phyloP scores from a whole-genome alignment of 2,888 invertebrate species.

The Flabesymbios commensalis region DNA sequence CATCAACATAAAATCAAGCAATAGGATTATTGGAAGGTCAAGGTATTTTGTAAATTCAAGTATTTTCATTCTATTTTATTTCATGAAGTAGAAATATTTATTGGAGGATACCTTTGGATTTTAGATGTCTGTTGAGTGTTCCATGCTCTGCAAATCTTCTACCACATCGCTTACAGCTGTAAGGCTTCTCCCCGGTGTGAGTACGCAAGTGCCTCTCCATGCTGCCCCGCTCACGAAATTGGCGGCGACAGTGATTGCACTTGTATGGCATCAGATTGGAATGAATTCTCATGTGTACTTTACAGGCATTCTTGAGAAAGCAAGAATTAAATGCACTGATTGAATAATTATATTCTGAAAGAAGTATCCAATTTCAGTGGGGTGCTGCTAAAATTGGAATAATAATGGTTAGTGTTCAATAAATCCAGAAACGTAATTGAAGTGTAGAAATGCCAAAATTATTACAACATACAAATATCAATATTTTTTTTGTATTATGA shows the following conservation, averaged over 20 bases:
- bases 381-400: no score
- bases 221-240: slow-evolving; percentile 56
- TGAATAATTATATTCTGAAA: not conserved
- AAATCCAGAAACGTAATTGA: no score
- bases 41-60: no score
- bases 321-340: not conserved
- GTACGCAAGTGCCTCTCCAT: slow-evolving; percentile 52
- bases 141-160: slow-evolving; percentile 56
- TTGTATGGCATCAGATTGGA: slow-evolving; percentile 48
- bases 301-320: slow-evolving; percentile 25
- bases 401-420: no score
- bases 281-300: slow-evolving; percentile 57
- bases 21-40: no score
- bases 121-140: slow-evolving; percentile 55
- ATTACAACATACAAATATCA: no score
- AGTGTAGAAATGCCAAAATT: no score
- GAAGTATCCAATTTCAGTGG: not conserved
- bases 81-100: not conserved
- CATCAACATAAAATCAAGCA: no score
- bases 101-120: slow-evolving; percentile 57
- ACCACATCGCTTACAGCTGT: slow-evolving; percentile 48
- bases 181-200: slow-evolving; percentile 58
- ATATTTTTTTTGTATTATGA: no score
- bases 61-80: no score
- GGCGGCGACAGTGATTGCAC: slow-evolving; percentile 48